A percentile compares a stretch with the other conserved stretches of the same genome.
phyloP scores from a whole-genome alignment of 1,140 invertebrate genomes.

The Apis cerana region DNA sequence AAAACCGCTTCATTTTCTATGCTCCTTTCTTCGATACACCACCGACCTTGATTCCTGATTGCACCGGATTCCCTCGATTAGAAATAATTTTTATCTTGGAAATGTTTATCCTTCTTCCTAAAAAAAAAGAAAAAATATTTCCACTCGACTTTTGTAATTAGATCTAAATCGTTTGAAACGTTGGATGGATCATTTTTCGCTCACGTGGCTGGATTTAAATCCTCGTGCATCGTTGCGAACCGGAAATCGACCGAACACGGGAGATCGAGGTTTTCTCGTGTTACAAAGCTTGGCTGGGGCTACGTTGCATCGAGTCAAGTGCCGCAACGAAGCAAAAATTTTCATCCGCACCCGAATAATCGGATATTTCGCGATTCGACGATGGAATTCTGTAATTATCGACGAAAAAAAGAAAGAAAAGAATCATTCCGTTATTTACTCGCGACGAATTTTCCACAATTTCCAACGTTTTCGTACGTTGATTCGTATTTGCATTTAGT shows the following conservation, averaged over 20 bases:
- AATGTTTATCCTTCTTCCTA: background rate
- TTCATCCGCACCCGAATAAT: background rate
- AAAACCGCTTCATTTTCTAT: constrained; percentile 23
- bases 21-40: background rate
- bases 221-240: constrained; percentile 18
- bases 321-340: background rate
- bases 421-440: too few species aligned
- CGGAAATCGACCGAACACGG: constrained; percentile 46
- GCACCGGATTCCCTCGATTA: background rate
- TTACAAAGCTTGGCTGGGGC: constrained; percentile 43
- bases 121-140: background rate
- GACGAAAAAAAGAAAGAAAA: too few species aligned
- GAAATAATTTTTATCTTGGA: background rate
- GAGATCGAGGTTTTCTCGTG: constrained; percentile 49
- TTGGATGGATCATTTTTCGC: constrained; percentile 7
- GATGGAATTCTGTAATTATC: too few species aligned
- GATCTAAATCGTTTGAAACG: background rate
- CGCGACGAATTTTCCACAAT: too few species aligned
- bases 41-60: background rate
- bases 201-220: background rate
- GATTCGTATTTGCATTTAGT: too few species aligned
- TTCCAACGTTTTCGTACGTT: too few species aligned
- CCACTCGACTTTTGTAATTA: background rate
- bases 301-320: background rate
- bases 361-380: background rate